Percentiles rank a stretch among this genome's conserved stretches.
phyloP scores from a whole-genome alignment of 2,113 vertebrate species.

The Microcebus griseorufus region DNA sequence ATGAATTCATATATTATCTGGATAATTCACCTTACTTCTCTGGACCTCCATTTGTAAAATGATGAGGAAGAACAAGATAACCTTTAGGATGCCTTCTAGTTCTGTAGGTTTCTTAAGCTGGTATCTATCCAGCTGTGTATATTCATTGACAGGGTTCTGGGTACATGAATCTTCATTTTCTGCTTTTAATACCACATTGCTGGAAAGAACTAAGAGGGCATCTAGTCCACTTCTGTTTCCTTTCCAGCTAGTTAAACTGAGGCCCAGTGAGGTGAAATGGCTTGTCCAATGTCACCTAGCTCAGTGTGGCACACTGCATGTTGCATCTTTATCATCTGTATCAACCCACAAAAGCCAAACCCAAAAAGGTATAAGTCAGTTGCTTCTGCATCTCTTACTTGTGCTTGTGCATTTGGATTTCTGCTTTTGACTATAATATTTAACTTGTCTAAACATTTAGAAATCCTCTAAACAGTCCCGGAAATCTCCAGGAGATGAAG shows the following conservation, averaged over 20 bases:
- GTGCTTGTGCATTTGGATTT: background rate
- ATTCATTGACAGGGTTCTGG: background rate
- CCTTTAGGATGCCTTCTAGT: background rate
- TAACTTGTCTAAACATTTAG: slow-evolving; percentile 82
- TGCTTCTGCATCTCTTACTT: background rate
- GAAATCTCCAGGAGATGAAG: slow-evolving; percentile 94
- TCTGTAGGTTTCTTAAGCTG: background rate
- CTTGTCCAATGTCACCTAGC: background rate
- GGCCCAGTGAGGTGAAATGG: background rate
- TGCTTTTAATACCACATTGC: background rate
- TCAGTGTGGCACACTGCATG: background rate
- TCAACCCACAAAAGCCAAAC: background rate
- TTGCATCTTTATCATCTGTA: background rate
- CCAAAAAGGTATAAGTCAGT: background rate
- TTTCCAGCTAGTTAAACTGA: background rate
- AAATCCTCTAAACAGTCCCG: slow-evolving; percentile 95
- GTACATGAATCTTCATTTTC: background rate
- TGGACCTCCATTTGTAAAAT: background rate
- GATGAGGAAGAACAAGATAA: background rate
- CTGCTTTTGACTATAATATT: slow-evolving; percentile 52
- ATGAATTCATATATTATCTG: slow-evolving; percentile 29
- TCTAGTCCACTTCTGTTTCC: background rate
- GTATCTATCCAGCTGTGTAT: background rate
- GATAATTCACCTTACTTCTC: background rate
- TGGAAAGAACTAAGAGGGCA: background rate